Evolutionary conservation across 2,797 vertebrate genomes (phyloP).

Genomic region (Eleutherodactylus coqui): DNA sequence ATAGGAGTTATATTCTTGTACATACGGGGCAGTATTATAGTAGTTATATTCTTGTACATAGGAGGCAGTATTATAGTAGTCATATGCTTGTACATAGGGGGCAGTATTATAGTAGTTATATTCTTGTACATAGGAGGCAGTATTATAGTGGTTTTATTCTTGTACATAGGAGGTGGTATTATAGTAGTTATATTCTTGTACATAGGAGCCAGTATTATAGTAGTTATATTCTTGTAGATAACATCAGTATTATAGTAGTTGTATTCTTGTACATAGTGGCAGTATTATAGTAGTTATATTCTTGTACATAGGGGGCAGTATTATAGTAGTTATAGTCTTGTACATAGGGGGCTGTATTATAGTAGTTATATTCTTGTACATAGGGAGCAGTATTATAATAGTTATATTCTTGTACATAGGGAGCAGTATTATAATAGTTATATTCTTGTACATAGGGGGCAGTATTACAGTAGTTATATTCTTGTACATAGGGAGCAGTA

Average conservation of each 20-base stretch:
- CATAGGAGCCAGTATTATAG: not conserved
- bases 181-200: conserved; percentile 6
- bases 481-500: not conserved
- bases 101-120: not conserved
- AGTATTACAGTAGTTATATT: too few relatives aligned
- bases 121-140: conserved; percentile 4
- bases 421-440: too few relatives aligned
- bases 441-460: too few relatives aligned
- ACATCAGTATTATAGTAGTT: too few relatives aligned
- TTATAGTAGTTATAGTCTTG: too few relatives aligned
- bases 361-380: too few relatives aligned
- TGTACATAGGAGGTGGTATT: not conserved
- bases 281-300: too few relatives aligned
- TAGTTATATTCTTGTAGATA: not conserved
- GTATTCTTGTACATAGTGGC: not conserved
- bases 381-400: too few relatives aligned
- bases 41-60: conserved; percentile 1
- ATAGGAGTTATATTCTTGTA: conserved; percentile 13
- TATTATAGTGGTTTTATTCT: not conserved
- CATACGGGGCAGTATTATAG: not conserved
- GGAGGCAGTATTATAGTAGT: conserved; percentile 9
- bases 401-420: too few relatives aligned
- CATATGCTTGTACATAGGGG: not conserved
- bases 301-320: too few relatives aligned
- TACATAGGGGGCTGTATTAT: too few relatives aligned